Evolutionary conservation across 2,797 vertebrate species (phyloP).

Genomic region (Sylvia borin): DNA sequence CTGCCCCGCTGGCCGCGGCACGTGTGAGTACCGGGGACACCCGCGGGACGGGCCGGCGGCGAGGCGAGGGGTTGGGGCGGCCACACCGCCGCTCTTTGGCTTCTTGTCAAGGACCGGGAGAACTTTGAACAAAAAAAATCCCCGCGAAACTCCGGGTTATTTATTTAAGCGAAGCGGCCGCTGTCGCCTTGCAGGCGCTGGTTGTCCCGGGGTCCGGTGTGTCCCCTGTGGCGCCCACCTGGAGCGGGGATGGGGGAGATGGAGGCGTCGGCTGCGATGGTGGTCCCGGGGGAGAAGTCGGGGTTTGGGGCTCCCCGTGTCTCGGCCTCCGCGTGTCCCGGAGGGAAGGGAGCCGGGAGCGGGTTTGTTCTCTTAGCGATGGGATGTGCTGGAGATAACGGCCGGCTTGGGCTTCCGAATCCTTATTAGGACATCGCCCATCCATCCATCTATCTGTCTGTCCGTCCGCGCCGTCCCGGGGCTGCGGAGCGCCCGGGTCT

Average conservation of each 20-base stretch:
- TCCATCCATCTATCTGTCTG: background rate
- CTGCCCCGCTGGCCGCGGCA: conserved; percentile 81
- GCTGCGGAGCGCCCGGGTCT: background rate
- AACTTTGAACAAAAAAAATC: background rate
- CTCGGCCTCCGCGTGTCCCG: background rate
- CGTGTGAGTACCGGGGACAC: background rate
- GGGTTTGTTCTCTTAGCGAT: fast-evolving
- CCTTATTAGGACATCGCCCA: background rate
- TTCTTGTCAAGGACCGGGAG: background rate
- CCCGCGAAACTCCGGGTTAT: fast-evolving
- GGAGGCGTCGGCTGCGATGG: background rate
- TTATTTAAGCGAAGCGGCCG: fast-evolving
- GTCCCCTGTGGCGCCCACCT: background rate
- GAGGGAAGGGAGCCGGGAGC: background rate
- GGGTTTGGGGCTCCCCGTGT: no score
- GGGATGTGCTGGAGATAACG: background rate
- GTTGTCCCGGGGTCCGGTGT: fast-evolving
- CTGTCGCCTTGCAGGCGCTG: background rate
- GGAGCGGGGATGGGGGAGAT: background rate
- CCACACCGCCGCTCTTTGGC: fast-evolving
- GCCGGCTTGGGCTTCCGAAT: background rate
- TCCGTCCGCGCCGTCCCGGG: background rate
- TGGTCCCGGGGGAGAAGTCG: fast-evolving
- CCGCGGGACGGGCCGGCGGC: background rate
- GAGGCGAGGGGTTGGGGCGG: background rate